Evolutionary conservation across 2,113 vertebrate genomes (phyloP), one percentile per base, ranked within the genome.

Genomic region (Chamaetylas fuelleborni): DNA sequence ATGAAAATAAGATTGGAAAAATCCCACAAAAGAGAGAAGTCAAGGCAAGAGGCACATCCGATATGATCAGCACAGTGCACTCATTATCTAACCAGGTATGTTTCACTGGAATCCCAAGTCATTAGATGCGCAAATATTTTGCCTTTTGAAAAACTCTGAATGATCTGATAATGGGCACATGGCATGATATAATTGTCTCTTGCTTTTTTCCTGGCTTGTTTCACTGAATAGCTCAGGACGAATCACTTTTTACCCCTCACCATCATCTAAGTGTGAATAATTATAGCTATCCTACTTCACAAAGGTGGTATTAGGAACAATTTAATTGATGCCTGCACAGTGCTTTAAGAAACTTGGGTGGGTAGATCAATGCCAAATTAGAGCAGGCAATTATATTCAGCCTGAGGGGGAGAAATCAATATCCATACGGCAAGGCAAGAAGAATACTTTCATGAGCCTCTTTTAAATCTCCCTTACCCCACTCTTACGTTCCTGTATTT

Each of bases 311-410:
- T 88, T 86, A 95, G 67, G 71, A 96, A 88, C 64, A 94, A 88
- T 90, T 93, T 95, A 93, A 96, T 64, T 95, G 90, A 95, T 93
- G 88, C 51, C 58, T 90, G 24, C 73, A 64, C 56, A 73, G 72
- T 58, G 67, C 76, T 93, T 90, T 90, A 93, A 93, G 95, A 96
- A 96, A 94, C 90, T 93, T 95, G 74, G 96, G 92, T 95, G 82
- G 92, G 90, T 94, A 96, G 94, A 97, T 95, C 95, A 95, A 96
- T 96, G 93, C 33, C 93, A 96, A 96, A 96, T 95, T 95, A 94
- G 54, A 81, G 72, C 43, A 95, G 43, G 54, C 73, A 95, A 95
- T 96, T 96, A 93, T 90, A 95, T 65, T 92, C 92, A 80, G 93
- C 91, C 94, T 73, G 87, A 95, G 70, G 87, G 69, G 90, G 56